These are phyloP conservation scores for Cynocephalus volans DNA, from an alignment of 2,113 vertebrate genomes.

Conservation along the genomic window DNA sequence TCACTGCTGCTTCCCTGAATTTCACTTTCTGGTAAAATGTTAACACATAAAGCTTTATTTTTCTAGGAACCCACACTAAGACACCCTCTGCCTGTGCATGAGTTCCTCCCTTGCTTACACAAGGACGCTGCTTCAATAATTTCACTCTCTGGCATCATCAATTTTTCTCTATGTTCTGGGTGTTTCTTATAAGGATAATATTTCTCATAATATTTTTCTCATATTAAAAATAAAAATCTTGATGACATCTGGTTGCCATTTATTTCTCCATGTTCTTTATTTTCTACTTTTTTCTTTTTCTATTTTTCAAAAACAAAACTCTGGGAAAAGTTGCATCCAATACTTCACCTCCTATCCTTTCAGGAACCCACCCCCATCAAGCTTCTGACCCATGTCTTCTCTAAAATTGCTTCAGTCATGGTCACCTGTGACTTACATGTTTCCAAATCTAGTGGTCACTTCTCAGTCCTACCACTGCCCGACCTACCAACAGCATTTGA, in stretches of 20 bases:
- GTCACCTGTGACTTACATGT: not conserved
- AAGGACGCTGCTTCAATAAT: not conserved
- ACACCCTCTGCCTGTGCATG: not conserved
- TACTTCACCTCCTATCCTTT: not conserved
- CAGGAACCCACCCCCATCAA: not conserved
- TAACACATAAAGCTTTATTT: not conserved
- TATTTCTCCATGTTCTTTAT: not conserved
- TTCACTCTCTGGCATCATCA: not conserved
- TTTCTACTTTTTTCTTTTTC: not conserved
- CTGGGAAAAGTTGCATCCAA: not conserved
- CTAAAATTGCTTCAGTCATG: not conserved
- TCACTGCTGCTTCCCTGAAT: not conserved
- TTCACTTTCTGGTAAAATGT: not conserved
- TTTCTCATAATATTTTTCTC: not conserved
- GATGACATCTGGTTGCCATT: not conserved
- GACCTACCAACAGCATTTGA: not conserved
- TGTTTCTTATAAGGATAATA: not conserved
- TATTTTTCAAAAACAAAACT: conserved; percentile 14
- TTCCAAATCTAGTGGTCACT: not conserved
- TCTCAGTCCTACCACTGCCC: not conserved
- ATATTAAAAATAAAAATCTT: conserved; percentile 31
- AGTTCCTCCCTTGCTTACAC: not conserved
- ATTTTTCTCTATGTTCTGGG: not conserved
- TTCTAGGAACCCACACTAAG: not conserved
- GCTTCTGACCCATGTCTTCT: not conserved